Evolutionary conservation across 2,113 vertebrate genomes (phyloP), one percentile per base, ranked within the genome.

Genomic region (Bujurquina vittata): DNA sequence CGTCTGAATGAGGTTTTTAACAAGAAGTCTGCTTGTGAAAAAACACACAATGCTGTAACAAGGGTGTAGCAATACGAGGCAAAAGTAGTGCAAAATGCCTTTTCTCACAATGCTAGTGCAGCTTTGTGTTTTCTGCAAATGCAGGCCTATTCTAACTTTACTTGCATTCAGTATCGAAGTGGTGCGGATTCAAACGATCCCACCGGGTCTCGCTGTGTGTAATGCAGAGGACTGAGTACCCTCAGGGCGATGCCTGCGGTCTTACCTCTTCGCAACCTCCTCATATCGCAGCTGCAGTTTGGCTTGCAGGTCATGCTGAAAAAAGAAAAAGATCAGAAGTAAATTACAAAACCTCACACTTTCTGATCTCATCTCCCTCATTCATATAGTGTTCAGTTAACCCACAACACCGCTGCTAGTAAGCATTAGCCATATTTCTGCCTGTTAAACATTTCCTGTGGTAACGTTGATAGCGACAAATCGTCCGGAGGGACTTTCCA

Each of bases 261-360:
- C 59, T 91, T 87, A 98, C 98, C 98, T 96, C 89, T 97, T 97
- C 20, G 96, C 72, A 56, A 99, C 91, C 94, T 99, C 98, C 58
- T 91, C 94, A 81, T 99, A 99, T 14, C 98, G 96, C 73, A 99
- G 94, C 81, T 97, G 94, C 72, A 99, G 95, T 91, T 98, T 99
- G 59, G 84, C 54, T 86, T 99, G 98, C 18, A 99, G 95, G 59
- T 99, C 84, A 5, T 87, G 96, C 98, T 99, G 92, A 29, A 37
- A 37, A 89, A 77, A 31, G 0, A 82, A 74, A 77, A 17, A 20
- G 8, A 3, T 56, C 0, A 3, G 14, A 31, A 17, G n/a, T 57
- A 3, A 75, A 52, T 1, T 17, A 5, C n/a, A 11, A 35, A 63
- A 12, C 20, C 15, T 7, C 2, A 49, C 17, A 54, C 14, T 0